Evolutionary conservation across 2,888 invertebrate genomes (phyloP).

Genomic region (Metallyticus violacea): DNA sequence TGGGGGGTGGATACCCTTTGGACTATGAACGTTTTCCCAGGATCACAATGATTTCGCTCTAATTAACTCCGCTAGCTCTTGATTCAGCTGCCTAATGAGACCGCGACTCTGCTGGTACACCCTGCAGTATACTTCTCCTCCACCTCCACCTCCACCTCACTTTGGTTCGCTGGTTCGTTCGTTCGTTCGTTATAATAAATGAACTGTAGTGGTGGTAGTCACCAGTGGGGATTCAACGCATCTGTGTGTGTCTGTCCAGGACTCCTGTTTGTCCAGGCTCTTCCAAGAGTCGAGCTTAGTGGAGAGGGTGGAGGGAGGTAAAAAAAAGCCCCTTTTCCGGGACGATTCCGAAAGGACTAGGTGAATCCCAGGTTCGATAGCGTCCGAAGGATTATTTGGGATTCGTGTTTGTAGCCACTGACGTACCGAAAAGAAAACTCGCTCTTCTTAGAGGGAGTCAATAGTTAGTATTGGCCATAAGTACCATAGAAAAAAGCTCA

Average conservation of each 20-base stretch:
- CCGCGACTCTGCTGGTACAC: constrained; percentile 11
- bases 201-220: not conserved
- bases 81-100: constrained; percentile 25
- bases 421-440: not conserved
- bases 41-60: constrained; percentile 34
- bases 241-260: not conserved
- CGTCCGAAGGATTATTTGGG: not conserved
- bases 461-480: not conserved
- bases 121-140: constrained; percentile 16
- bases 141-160: not conserved
- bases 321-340: not conserved
- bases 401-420: not conserved
- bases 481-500: not conserved
- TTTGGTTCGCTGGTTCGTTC: constrained; percentile 2
- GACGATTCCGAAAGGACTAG: not conserved
- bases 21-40: constrained; percentile 34
- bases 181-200: constrained; percentile 22
- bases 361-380: not conserved
- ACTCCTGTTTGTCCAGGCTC: not conserved
- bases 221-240: not conserved
- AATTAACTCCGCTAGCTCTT: constrained; percentile 23
- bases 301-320: not conserved
- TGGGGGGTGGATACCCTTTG: constrained; percentile 52
- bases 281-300: not conserved
- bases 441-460: not conserved